These are phyloP conservation scores for Fukomys damarensis DNA, from an alignment of 2,113 vertebrate genomes.

Conservation along the genomic window DNA sequence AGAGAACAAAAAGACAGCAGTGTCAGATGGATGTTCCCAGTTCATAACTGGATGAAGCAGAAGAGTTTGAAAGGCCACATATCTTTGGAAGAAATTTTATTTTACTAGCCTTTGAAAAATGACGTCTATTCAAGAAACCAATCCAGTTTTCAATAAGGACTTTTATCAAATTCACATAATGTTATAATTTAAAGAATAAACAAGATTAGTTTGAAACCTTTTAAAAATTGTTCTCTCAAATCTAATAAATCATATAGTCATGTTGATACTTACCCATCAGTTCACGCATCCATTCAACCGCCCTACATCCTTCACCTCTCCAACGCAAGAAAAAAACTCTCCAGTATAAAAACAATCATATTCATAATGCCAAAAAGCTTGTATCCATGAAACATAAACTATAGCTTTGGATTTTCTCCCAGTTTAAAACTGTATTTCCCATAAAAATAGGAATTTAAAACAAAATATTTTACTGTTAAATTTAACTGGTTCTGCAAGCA, in stretches of 20 bases:
- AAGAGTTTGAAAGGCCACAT: background rate
- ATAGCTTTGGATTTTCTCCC: background rate
- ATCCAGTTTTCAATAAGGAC: background rate
- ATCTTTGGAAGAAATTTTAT: background rate
- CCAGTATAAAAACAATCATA: background rate
- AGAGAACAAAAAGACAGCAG: constrained; percentile 54
- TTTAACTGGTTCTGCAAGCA: background rate
- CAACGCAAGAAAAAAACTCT: too few relatives aligned
- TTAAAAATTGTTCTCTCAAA: background rate
- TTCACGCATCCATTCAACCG: background rate
- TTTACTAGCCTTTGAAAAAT: background rate
- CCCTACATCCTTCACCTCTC: background rate
- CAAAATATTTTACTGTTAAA: background rate
- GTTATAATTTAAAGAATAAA: background rate
- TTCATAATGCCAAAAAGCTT: background rate
- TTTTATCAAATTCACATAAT: background rate
- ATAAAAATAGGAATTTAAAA: background rate
- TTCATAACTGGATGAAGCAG: constrained; percentile 15
- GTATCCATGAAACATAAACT: constrained; percentile 3
- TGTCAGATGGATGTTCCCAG: background rate
- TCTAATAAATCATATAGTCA: background rate
- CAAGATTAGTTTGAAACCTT: background rate
- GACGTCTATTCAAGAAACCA: background rate
- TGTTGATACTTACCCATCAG: background rate
- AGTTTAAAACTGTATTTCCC: background rate